Percentiles rank a stretch among this genome's conserved stretches.
These are phyloP conservation scores for Rhineura floridana DNA, from an alignment of 2,113 vertebrate genomes.

Conservation along the genomic window DNA sequence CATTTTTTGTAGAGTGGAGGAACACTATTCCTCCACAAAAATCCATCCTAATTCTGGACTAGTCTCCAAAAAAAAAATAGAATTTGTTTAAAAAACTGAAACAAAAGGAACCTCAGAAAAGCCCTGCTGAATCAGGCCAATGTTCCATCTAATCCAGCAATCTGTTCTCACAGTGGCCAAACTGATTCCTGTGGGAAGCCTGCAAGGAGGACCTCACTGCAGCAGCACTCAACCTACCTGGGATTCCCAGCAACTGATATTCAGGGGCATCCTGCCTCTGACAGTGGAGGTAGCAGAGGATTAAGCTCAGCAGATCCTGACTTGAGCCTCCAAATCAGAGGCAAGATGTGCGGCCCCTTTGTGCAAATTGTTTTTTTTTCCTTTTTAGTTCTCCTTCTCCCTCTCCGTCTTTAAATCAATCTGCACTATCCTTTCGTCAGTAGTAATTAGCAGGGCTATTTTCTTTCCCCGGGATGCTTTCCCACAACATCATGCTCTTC, in stretches of 20 bases:
- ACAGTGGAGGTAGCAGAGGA: no score
- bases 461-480: constrained; percentile 52
- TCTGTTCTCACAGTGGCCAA: no score
- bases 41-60: not conserved
- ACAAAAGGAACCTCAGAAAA: not conserved
- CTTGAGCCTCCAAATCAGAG: not conserved
- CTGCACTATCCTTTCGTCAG: constrained; percentile 59
- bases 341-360: not conserved
- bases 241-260: no score
- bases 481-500: constrained; percentile 38
- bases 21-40: not conserved
- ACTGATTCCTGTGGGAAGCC: no score
- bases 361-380: constrained; percentile 16
- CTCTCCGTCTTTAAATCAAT: constrained; percentile 53
- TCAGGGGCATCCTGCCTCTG: no score
- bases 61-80: not conserved
- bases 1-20: not conserved
- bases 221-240: no score
- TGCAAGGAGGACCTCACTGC: no score
- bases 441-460: constrained; percentile 46
- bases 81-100: not conserved
- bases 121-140: not conserved
- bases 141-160: not conserved
- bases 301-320: not conserved
- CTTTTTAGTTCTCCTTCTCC: constrained; percentile 11